phyloP scores from a whole-genome alignment of 2,797 vertebrate species.

The Sparus aurata region DNA sequence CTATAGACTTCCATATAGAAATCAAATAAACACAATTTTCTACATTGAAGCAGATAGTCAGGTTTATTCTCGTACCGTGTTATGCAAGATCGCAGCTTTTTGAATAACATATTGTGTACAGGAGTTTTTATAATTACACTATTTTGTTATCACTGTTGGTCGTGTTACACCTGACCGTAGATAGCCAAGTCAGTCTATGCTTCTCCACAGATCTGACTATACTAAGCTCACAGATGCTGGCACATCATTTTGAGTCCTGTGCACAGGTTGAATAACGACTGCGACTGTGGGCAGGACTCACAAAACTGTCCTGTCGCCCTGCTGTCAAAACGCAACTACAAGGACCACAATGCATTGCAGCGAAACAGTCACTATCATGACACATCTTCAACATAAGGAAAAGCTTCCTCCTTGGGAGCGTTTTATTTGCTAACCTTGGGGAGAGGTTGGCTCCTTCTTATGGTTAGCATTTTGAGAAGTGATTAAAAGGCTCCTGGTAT shows the following conservation, averaged over 20 bases:
- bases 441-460: constrained; percentile 48
- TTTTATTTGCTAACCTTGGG: constrained; percentile 71
- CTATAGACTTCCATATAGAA: no score
- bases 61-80: no score
- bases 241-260: not conserved
- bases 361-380: constrained; percentile 74
- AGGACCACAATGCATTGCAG: constrained; percentile 77
- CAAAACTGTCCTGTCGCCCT: no score
- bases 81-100: no score
- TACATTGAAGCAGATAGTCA: no score
- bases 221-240: not conserved
- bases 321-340: constrained; percentile 71
- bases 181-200: not conserved
- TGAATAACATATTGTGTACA: not conserved
- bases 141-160: not conserved
- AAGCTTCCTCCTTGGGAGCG: constrained; percentile 74
- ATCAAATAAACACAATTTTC: no score
- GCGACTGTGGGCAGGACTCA: no score
- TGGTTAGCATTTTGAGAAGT: constrained; percentile 32
- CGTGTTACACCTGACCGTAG: not conserved
- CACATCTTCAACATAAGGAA: constrained; percentile 79
- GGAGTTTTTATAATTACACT: not conserved
- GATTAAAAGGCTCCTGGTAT: not conserved
- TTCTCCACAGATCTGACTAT: not conserved
- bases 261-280: not conserved